Evolutionary conservation across 2,113 vertebrate genomes (phyloP), one percentile per base, ranked within the genome.

Genomic region (Platanista minor): DNA sequence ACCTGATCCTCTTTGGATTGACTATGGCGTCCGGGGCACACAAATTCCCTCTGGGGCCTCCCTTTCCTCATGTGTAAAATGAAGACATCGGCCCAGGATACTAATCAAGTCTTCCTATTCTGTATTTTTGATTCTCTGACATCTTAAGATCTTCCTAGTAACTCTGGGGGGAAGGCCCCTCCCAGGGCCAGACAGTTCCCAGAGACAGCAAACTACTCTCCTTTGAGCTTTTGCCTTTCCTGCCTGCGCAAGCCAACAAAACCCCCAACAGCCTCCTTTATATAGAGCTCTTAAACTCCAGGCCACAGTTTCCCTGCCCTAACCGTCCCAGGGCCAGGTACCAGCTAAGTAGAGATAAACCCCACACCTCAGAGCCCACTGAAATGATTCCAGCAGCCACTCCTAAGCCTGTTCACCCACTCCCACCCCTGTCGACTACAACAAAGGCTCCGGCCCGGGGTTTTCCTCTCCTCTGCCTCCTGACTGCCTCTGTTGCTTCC

Each of bases 401-500:
- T n/a, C 29, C n/a, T 2, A 21, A 75, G 8, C 13, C 33, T 21
- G n/a, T 14, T 86, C 2, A 4, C 31, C 15, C 31, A 5, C 15
- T 77, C 31, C 31, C 71, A 71, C 52, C 10, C 62, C 23, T 4
- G 3, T n/a, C 27, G 75, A 61, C 62, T 25, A 72, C 15, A 41
- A 8, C 25, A 46, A 90, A 85, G 25, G 57, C 33, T 72, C 43
- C 7, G 14, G 12, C 8, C 33, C 62, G 27, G 0, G 0, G 1
- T 15, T 36, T 57, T 57, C 54, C 36, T 64, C 49, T 27, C 43
- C 64, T 52, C 41, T 29, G 29, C 23, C n/a, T n/a, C 49, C 20
- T 12, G n/a, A 83, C 25, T 9, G 4, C 27, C 67, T 59, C 59
- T 7, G 8, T 12, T 31, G 21, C 77, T 13, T 29, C 69, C 31